phyloP scores from a whole-genome alignment of 1,140 invertebrate genomes.

The Physella acuta region DNA sequence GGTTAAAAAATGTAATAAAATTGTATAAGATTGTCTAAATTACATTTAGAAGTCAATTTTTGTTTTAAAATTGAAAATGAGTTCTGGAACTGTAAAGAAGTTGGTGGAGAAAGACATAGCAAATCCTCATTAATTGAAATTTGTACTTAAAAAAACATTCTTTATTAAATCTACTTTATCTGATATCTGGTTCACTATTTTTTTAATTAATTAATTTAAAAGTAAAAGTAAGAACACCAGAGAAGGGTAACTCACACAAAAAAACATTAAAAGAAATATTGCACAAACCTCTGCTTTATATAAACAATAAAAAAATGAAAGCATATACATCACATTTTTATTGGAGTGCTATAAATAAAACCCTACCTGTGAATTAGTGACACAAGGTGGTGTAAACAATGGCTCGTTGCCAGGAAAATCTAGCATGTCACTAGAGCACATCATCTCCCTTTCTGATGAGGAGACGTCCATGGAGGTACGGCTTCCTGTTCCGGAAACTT shows the following conservation, averaged over 20 bases:
- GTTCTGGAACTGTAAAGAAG: background rate
- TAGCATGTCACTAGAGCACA: conserved; percentile 54
- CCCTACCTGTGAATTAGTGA: conserved; percentile 6
- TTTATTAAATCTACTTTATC: too few species aligned
- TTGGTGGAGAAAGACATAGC: too few species aligned
- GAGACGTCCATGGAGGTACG: conserved; percentile 51
- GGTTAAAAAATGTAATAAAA: background rate
- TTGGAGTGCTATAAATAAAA: too few species aligned
- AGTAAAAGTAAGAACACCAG: too few species aligned
- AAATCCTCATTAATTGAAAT: too few species aligned
- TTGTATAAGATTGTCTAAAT: background rate
- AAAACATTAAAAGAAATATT: background rate
- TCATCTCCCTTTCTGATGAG: conserved; percentile 52
- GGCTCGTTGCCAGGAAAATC: conserved; percentile 49
- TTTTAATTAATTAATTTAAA: too few species aligned
- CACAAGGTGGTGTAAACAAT: conserved; percentile 47
- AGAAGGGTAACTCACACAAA: background rate
- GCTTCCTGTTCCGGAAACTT: conserved; percentile 47
- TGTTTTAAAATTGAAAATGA: background rate
- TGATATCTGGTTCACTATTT: too few species aligned
- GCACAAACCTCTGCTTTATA: background rate
- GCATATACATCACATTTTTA: too few species aligned
- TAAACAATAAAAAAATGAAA: background rate
- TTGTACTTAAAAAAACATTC: too few species aligned
- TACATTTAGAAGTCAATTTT: background rate